Evolutionary conservation across 2,113 vertebrate species (phyloP).

Genomic region (Pygathrix nemaeus): DNA sequence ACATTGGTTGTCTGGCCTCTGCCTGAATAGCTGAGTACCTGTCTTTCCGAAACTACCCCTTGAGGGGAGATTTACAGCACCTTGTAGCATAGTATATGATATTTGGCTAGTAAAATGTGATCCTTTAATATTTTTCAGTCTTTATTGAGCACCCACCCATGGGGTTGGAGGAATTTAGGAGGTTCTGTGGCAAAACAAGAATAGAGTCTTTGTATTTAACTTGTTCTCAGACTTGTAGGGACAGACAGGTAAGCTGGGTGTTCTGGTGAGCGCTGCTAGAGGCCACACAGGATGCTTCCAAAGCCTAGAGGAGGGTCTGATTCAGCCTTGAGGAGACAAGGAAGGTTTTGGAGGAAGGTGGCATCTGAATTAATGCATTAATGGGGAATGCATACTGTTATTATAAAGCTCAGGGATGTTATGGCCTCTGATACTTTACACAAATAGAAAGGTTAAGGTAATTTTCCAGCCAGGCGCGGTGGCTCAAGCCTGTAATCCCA

Average conservation of each 20-base stretch:
- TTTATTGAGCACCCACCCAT: background rate
- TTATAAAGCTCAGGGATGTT: background rate
- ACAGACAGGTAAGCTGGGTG: background rate
- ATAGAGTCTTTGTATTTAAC: background rate
- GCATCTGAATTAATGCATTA: background rate
- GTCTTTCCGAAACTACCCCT: background rate
- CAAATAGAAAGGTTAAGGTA: background rate
- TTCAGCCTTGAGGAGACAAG: background rate
- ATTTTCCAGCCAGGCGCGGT: background rate
- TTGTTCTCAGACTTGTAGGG: background rate
- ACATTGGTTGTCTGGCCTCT: background rate
- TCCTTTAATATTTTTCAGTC: background rate
- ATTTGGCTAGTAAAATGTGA: background rate
- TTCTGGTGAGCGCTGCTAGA: background rate
- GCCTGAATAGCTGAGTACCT: background rate
- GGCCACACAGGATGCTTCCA: background rate
- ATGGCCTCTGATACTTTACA: background rate
- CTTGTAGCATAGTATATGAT: background rate
- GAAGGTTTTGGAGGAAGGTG: background rate
- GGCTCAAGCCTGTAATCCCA: no score
- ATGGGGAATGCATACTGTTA: background rate
- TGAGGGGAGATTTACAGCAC: background rate
- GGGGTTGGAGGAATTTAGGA: background rate
- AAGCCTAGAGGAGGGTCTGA: background rate
- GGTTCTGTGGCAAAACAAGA: background rate